Evolutionary conservation across 2,888 invertebrate species (phyloP).

Genomic region (Rosalia funebris): DNA sequence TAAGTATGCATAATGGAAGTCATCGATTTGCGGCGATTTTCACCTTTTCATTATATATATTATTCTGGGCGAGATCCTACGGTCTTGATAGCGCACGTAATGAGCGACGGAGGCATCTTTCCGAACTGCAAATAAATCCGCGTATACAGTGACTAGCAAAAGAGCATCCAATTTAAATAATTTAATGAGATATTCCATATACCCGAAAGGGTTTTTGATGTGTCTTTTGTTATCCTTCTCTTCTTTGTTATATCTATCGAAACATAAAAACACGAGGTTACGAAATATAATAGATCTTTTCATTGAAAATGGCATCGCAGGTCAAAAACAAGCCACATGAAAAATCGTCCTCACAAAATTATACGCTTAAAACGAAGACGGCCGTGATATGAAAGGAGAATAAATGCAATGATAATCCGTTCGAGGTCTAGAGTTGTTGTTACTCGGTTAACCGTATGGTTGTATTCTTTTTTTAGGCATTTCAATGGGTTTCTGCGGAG

Average conservation of each 20-base stretch:
- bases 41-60: too few relatives aligned
- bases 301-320: conserved; percentile 31
- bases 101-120: conserved; percentile 1
- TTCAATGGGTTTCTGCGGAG: conserved; percentile 31
- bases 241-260: conserved; percentile 50
- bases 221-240: conserved; percentile 52
- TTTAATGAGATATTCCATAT: conserved; percentile 58
- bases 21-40: too few relatives aligned
- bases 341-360: conserved; percentile 30
- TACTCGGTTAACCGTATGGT: conserved; percentile 7
- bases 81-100: neutral
- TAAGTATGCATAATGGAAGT: too few relatives aligned
- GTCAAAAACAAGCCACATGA: conserved; percentile 29
- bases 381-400: conserved; percentile 17
- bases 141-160: conserved; percentile 25
- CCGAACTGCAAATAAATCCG: conserved; percentile 8
- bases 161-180: conserved; percentile 57
- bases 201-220: conserved; percentile 55
- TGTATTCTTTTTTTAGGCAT: conserved; percentile 15
- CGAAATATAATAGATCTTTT: conserved; percentile 48
- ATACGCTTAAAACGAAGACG: conserved; percentile 20
- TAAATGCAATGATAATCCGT: conserved; percentile 4
- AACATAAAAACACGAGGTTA: conserved; percentile 50
- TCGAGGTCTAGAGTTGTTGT: neutral
- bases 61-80: neutral